phyloP scores from a whole-genome alignment of 2,113 vertebrate species.

The Arizona elegans region DNA sequence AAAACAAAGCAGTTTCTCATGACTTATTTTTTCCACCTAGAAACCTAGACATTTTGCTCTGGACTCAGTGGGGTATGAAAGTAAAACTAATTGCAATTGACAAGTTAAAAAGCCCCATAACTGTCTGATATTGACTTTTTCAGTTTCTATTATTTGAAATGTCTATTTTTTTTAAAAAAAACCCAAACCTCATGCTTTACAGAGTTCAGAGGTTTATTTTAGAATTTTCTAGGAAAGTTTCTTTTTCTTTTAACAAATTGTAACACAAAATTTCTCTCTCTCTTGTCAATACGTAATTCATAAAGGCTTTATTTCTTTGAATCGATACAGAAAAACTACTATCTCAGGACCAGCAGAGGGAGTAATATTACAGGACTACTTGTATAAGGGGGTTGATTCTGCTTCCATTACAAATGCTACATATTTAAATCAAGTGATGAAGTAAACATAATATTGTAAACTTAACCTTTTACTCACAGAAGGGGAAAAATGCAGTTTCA shows the following conservation, averaged over 20 bases:
- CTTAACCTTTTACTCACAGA: not conserved
- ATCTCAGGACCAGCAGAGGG: conserved; percentile 51
- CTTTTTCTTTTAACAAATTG: not conserved
- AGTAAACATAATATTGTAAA: not conserved
- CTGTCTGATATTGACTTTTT: not conserved
- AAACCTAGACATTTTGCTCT: not conserved
- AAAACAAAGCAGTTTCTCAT: not conserved
- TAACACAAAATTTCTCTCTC: not conserved
- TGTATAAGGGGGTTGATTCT: not conserved
- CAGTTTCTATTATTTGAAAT: not conserved
- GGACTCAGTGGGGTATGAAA: not conserved
- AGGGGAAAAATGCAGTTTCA: not conserved
- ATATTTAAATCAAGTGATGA: not conserved
- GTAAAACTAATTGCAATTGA: not conserved
- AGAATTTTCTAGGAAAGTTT: not conserved
- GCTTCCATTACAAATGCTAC: not conserved
- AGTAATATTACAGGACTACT: conserved; percentile 28
- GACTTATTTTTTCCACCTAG: not conserved
- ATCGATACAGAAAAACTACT: not conserved
- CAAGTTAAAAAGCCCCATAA: not conserved
- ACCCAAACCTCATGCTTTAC: not conserved
- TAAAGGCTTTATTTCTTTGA: not conserved
- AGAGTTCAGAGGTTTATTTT: not conserved
- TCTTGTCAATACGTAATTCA: not conserved
- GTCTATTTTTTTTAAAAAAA: not conserved